Conservation (phyloP, 2,888 invertebrate genomes). For the Myathropa florea region DNA sequence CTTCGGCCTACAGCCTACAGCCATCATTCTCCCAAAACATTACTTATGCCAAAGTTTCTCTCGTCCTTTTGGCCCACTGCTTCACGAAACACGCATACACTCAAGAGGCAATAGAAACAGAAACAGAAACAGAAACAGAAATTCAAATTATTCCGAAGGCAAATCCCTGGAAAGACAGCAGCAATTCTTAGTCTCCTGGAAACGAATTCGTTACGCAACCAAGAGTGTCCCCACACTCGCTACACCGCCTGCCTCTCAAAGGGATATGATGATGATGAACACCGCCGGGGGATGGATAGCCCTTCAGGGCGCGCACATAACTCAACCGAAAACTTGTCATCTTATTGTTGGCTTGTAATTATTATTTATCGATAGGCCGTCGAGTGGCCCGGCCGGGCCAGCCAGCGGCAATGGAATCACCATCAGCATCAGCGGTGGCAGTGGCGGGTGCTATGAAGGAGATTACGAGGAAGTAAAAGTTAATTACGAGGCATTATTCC, state of each 20-base stretch:
- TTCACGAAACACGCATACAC: background rate
- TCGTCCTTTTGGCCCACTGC: slow-evolving; percentile 28
- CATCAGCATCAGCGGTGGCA: background rate
- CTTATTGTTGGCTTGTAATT: slow-evolving; percentile 55
- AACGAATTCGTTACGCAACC: slow-evolving; percentile 24
- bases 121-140: slow-evolving; percentile 22
- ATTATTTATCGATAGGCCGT: slow-evolving; percentile 63
- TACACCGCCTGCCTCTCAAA: slow-evolving; percentile 29
- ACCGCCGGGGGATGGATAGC: slow-evolving; percentile 6
- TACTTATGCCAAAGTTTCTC: slow-evolving; percentile 35
- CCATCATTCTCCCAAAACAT: slow-evolving; percentile 6
- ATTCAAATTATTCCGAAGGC: slow-evolving; percentile 42
- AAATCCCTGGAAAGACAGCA: slow-evolving; percentile 18
- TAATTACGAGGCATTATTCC: slow-evolving; percentile 64
- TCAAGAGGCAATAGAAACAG: background rate
- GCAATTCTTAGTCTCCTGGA: background rate
- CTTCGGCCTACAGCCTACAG: slow-evolving; percentile 18
- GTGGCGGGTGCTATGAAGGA: slow-evolving; percentile 18
- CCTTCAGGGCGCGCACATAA: slow-evolving; percentile 29
- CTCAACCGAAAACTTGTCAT: slow-evolving; percentile 40
- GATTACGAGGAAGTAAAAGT: slow-evolving; percentile 54
- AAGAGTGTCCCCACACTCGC: slow-evolving; percentile 1
- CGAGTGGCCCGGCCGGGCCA: background rate
- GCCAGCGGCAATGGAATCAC: background rate
- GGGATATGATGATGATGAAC: slow-evolving; percentile 25